Base-by-base conservation (phyloP, 2,797 vertebrate species). In the Chelon auratus region DNA sequence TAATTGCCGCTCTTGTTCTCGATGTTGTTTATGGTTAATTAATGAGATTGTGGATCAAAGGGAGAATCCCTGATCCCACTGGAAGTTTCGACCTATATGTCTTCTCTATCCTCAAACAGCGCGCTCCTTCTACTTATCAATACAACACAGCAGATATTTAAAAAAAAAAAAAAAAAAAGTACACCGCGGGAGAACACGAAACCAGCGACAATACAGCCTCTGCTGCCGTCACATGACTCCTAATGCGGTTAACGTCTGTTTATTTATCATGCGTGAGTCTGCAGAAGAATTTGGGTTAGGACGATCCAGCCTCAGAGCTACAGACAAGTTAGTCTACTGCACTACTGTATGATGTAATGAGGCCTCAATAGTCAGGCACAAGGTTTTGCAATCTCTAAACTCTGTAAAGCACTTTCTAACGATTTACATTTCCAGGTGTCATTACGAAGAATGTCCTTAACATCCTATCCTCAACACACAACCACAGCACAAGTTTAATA, bases 21-120 rank as follows among this genome's bases (percentile, higher is more conserved):
- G 80, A 80, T 91, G 88, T 87, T 89, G 84, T 85, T 91, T 84
- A 79, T 91, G 85, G 74, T 69, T 91, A 88, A 91, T 92, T 92
- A 93, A 94, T 91, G 88, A 91, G 90, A 60, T 64, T 0, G 45
- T 5, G 82, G 89, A 93, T 92, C 86, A 94, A 92, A 92, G 84
- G 79, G 78, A 87, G 83, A 83, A 82, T 82, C 86, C 71, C 68
- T 20, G 68, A 75, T 88, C 87, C 84, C 86, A 47, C 75, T 70
- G 84, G 89, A 88, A 66, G 64, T 77, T 80, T 75, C 51, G 81
- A 89, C 93, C 91, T 87, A 89, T 75, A 89, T 92, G 80, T 79
- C 77, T n/a, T 52, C 83, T 59, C 68, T 53, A 75, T 62, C 74
- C 67, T 68, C 61, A 43, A 65, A 56, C 53, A 81, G 73, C 45